These are phyloP conservation scores for Eubasilissa splendida DNA, from an alignment of 2,888 invertebrate genomes.

Conservation along the genomic window DNA sequence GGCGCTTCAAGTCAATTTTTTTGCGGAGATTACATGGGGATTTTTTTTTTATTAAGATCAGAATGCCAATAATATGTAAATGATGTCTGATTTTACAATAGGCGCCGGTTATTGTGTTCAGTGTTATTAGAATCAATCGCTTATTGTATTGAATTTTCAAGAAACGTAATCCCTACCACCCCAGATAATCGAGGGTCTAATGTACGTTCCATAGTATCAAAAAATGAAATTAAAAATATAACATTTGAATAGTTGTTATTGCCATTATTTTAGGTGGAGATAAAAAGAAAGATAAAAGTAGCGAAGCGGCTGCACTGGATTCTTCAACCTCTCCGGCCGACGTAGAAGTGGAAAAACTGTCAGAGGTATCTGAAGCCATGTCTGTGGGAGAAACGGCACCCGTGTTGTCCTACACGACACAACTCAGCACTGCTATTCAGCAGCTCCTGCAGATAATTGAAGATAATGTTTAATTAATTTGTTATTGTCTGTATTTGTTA, in stretches of 20 bases:
- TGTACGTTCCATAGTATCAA: too few species aligned
- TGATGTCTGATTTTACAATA: too few species aligned
- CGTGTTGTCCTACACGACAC: constrained; percentile 25
- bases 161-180: too few species aligned
- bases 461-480: constrained; percentile 2
- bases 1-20: too few species aligned
- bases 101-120: too few species aligned
- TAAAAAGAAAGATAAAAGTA: constrained; percentile 64
- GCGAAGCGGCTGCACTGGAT: constrained; percentile 56
- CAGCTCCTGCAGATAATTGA: constrained; percentile 50
- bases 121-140: too few species aligned
- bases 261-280: constrained; percentile 57
- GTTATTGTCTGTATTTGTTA: neutral
- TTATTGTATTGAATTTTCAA: too few species aligned
- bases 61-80: too few species aligned
- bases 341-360: constrained; percentile 34
- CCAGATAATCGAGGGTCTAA: too few species aligned
- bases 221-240: neutral
- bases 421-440: constrained; percentile 47
- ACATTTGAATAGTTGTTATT: neutral
- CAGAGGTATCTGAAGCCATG: constrained; percentile 47
- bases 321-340: constrained; percentile 50
- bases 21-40: too few species aligned
- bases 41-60: too few species aligned
- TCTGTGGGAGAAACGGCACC: constrained; percentile 22